phyloP scores from a whole-genome alignment of 2,888 invertebrate species.

The Heliconius ethilla region DNA sequence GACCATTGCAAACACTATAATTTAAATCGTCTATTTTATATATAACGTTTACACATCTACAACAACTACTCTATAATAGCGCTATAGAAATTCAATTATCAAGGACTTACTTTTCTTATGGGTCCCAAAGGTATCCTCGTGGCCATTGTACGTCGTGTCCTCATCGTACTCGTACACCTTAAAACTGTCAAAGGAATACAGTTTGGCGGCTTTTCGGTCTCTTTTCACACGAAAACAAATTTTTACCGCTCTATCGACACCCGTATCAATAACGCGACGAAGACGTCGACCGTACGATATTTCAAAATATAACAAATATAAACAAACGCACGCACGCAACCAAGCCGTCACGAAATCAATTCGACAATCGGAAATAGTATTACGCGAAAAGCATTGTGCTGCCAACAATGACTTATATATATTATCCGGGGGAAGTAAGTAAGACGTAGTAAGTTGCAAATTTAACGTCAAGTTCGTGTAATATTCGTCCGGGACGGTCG shows the following conservation, averaged over 20 bases:
- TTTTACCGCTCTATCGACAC: slow-evolving; percentile 18
- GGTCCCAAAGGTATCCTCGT: slow-evolving; percentile 73
- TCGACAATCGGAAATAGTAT: slow-evolving; percentile 60
- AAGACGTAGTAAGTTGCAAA: slow-evolving; percentile 38
- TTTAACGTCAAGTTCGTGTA: slow-evolving; percentile 46
- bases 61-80: slow-evolving; percentile 24
- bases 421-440: slow-evolving; percentile 33
- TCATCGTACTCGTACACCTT: slow-evolving; percentile 79
- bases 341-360: slow-evolving; percentile 57
- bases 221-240: slow-evolving; percentile 47
- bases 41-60: slow-evolving; percentile 12
- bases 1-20: slow-evolving; percentile 20
- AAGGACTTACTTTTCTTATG: slow-evolving; percentile 68
- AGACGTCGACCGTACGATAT: slow-evolving; percentile 12
- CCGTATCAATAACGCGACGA: slow-evolving; percentile 11
- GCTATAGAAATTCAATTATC: slow-evolving; percentile 29
- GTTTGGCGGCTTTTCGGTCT: slow-evolving; percentile 70
- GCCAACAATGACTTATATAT: slow-evolving; percentile 61
- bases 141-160: slow-evolving; percentile 69
- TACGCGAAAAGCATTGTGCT: slow-evolving; percentile 68
- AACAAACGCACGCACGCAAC: slow-evolving; percentile 44
- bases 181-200: slow-evolving; percentile 81
- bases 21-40: slow-evolving; percentile 17
- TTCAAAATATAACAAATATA: slow-evolving; percentile 30
- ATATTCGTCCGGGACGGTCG: slow-evolving; percentile 44